A percentile compares a stretch with the other conserved stretches of the same genome.
Conservation (phyloP, 1,140 invertebrate genomes). For the Drosophila asahinai region DNA sequence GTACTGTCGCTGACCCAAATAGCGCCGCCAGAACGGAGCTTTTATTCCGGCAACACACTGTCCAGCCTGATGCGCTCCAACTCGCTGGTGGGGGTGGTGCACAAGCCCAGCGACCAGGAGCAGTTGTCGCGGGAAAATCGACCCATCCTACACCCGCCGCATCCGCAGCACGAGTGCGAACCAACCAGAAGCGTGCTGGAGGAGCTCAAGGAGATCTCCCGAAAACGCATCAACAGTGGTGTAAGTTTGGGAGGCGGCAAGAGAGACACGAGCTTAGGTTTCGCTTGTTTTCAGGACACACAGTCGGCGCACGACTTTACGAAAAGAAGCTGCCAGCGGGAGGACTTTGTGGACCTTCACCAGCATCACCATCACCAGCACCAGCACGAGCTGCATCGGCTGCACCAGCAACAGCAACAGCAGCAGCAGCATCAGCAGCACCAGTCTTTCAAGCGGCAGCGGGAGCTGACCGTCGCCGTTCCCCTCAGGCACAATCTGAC, state of each 20-base stretch:
- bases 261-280: slow-evolving; percentile 21
- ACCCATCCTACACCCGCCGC: slow-evolving; percentile 77
- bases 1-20: slow-evolving; percentile 82
- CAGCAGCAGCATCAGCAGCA: slow-evolving; percentile 19
- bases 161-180: slow-evolving; percentile 73
- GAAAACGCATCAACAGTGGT: slow-evolving; percentile 86
- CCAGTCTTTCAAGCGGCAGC: slow-evolving; percentile 40
- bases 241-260: slow-evolving; percentile 66
- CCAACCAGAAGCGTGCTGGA: slow-evolving; percentile 86
- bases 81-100: slow-evolving; percentile 64
- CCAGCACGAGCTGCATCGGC: slow-evolving; percentile 4
- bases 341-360: slow-evolving; percentile 54
- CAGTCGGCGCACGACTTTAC: slow-evolving; percentile 48
- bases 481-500: slow-evolving; percentile 28
- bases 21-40: slow-evolving; percentile 77
- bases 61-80: slow-evolving; percentile 76
- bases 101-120: slow-evolving; percentile 68
- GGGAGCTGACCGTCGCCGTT: slow-evolving; percentile 43
- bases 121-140: slow-evolving; percentile 75
- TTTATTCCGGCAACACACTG: slow-evolving; percentile 73
- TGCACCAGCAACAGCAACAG: slow-evolving; percentile 15
- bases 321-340: slow-evolving; percentile 74
- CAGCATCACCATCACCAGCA: slow-evolving; percentile 3
- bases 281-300: slow-evolving; percentile 64
- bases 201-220: slow-evolving; percentile 86